phyloP scores from a whole-genome alignment of 64 coral and sea anemone species.

The Stichodactyla helianthus region DNA sequence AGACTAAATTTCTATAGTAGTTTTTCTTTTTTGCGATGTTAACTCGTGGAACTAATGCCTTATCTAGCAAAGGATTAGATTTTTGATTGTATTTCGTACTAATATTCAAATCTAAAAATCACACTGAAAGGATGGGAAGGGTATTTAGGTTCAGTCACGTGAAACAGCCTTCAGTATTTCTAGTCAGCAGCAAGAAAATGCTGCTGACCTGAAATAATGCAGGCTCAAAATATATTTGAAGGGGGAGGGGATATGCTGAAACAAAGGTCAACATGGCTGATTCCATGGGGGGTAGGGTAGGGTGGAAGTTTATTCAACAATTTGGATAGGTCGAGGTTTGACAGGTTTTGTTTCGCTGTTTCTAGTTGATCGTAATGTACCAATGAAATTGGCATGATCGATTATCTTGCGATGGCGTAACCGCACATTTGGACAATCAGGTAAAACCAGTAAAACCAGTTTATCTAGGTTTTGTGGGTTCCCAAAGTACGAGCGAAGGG shows the following conservation, averaged over 20 bases:
- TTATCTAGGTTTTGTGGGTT: slow-evolving; percentile 11
- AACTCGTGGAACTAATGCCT: too few species aligned
- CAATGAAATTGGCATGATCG: not conserved
- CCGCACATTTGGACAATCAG: not conserved
- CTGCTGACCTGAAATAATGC: not conserved
- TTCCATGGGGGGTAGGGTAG: not conserved
- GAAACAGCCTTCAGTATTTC: not conserved
- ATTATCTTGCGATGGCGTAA: not conserved
- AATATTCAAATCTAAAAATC: too few species aligned
- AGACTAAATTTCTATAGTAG: too few species aligned
- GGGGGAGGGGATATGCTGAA: not conserved
- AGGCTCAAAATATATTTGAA: not conserved
- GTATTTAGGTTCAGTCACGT: too few species aligned
- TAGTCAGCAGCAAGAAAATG: not conserved
- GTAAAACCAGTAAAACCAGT: not conserved
- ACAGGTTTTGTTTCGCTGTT: not conserved
- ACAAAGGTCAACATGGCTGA: not conserved
- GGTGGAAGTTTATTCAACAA: not conserved
- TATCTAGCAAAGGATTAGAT: too few species aligned
- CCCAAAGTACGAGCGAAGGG: not conserved
- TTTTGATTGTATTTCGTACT: too few species aligned
- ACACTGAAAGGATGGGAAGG: too few species aligned
- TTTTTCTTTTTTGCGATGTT: too few species aligned
- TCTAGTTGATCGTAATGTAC: not conserved
- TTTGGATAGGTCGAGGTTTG: not conserved